These are phyloP conservation scores for Sebastes ruberrimus DNA, from an alignment of 2,797 vertebrate species.

Conservation along the genomic window DNA sequence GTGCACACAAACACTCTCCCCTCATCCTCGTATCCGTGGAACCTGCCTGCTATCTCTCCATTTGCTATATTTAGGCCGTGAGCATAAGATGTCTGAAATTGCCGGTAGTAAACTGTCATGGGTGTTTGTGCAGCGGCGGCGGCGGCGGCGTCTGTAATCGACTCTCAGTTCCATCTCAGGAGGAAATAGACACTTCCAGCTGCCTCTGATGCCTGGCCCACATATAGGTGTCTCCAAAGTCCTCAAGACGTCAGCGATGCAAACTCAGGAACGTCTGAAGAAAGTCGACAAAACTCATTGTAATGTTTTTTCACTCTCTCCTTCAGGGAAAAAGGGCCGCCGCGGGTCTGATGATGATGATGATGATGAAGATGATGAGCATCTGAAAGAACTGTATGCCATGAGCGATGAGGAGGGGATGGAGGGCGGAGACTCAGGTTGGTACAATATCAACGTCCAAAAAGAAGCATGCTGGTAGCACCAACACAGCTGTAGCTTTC, in stretches of 20 bases:
- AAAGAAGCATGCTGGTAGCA: too few relatives aligned
- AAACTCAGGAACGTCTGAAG: slow-evolving; percentile 52
- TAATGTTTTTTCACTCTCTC: slow-evolving; percentile 18
- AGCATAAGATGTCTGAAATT: slow-evolving; percentile 80
- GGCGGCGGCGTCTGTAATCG: slow-evolving; percentile 72
- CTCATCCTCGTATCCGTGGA: slow-evolving; percentile 62
- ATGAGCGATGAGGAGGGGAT: slow-evolving; percentile 73
- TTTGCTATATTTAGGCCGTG: slow-evolving; percentile 80
- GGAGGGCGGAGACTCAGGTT: slow-evolving; percentile 69
- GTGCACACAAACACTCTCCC: slow-evolving; percentile 28
- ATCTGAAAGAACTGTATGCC: slow-evolving; percentile 75
- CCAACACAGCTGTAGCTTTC: too few relatives aligned
- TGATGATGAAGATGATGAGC: slow-evolving; percentile 34
- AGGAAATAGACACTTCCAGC: slow-evolving; percentile 75
- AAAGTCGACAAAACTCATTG: slow-evolving; percentile 27
- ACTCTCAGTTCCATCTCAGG: slow-evolving; percentile 76
- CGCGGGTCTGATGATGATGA: slow-evolving; percentile 58
- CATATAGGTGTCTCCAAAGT: slow-evolving; percentile 74
- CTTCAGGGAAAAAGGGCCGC: slow-evolving; percentile 62
- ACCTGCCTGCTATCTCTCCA: slow-evolving; percentile 78
- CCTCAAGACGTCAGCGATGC: slow-evolving; percentile 54
- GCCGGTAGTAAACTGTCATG: slow-evolving; percentile 79
- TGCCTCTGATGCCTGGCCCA: slow-evolving; percentile 79
- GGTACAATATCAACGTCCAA: slow-evolving; percentile 9
- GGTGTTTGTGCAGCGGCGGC: slow-evolving; percentile 75